Base-by-base conservation (phyloP, 2,797 vertebrate genomes). In the Microhierax caerulescens region DNA sequence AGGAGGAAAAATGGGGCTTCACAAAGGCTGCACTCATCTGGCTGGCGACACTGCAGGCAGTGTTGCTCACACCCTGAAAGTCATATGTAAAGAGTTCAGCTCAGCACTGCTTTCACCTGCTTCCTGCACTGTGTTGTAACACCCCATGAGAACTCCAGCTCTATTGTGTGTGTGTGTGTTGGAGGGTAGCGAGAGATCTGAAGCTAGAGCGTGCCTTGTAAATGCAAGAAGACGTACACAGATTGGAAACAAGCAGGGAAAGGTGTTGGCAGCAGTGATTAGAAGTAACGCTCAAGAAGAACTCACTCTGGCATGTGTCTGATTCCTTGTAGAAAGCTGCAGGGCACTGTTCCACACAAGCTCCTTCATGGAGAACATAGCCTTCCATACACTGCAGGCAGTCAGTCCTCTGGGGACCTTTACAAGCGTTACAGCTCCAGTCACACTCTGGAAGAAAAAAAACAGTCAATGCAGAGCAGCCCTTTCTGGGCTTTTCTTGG, bases 311-410 rank as follows among this genome's bases (percentile, higher is more conserved):
- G 89, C 99, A 99, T 5, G 80, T 95, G 88, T 99, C 98, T 1
- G 96, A 90, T 0, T 99, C 98, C 91, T 23, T 98, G 96, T 98
- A 99, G 96, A 97, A 98, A 7, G 98, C 97, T 0, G 94, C 47
- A 4, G 98, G 98, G 81, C 99, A 99, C 9, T 96, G 97, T 34
- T 98, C 98, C 23, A 98, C 74, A 34, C 99, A 99, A 36, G 99
- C 85, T 2, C 99, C 99, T 0, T 98, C 97, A 36, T 99, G 99
- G 60, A 99, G 97, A 47, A 99, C 56, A 1, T 99, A 98, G 53
- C 99, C 99, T 13, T 99, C 99, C 99, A 99, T 99, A 96, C 99
- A 99, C 97, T 99, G 99, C 92, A 99, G 97, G 96, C 99, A 99
- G 97, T 99, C 99, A 0, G 97, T 99, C 43, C 95, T 97, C 76